Base-by-base conservation (phyloP, 1,140 invertebrate species). In the Cotesia vestalis region DNA sequence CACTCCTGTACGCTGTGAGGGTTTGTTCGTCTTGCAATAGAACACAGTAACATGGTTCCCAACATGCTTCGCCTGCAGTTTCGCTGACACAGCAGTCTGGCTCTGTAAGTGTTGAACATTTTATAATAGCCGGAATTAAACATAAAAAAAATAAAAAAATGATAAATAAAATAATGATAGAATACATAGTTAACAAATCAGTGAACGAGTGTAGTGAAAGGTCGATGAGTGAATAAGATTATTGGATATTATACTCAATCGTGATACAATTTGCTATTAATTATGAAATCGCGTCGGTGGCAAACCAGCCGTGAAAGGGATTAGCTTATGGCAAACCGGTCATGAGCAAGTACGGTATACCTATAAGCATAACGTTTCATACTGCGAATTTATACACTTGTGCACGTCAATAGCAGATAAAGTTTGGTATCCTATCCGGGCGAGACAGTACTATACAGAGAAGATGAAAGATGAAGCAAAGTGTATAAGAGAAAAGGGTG, bases 41-140 rank as follows among this genome's bases (percentile, higher is more conserved):
- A 35, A 96, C 94, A 85, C 94, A 95, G 87, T 94, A 96, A 79
- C 93, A 92, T 4, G 94, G 94, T 82, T 95, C 92, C 94, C 94
- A 96, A 40, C 91, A 89, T 69, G 90, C 85, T 69, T 87, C 86
- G 59, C 79, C 80, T 36, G 80, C 74, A 38, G 82, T 71, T 53
- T 87, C 85, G 71, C 84, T 81, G 12, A 83, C 78, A 76, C 84
- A 86, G 77, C 85, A 86, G 70, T 87, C 85, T 70, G 85, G 84
- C 71, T 87, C 85, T 87, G 84, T 8, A 79, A 79, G 76, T 66
- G 79, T 69, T 78, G 73, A 52, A 20, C n/a, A 55, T 55, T 55
- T 20, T 20, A 27, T 59, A 62, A 62, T 36, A 12, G 4, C 36
- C 36, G 8, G 36, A 14, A 38, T 36, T 36, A 27, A 9, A 34